phyloP scores from a whole-genome alignment of 2,797 vertebrate genomes.

The Gymnothorax reevesii region DNA sequence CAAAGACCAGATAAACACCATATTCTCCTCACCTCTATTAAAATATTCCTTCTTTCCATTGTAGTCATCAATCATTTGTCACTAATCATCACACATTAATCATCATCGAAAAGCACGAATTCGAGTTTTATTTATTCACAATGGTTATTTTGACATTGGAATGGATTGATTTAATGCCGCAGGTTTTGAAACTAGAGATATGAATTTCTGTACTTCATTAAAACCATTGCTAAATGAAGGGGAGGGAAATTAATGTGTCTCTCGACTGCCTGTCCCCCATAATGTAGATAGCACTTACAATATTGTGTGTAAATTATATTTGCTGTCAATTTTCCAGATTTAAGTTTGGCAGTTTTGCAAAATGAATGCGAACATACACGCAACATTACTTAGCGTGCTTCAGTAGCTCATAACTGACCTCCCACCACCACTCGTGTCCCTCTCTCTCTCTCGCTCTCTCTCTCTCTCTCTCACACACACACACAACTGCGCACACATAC shows the following conservation, averaged over 20 bases:
- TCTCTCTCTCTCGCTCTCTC: too few species aligned
- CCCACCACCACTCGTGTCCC: too few species aligned
- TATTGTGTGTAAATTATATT: not conserved
- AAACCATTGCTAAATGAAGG: not conserved
- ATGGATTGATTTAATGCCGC: not conserved
- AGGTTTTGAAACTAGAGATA: not conserved
- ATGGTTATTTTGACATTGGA: not conserved
- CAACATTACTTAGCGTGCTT: not conserved
- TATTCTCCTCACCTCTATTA: not conserved
- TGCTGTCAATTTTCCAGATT: not conserved
- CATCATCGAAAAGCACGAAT: too few species aligned
- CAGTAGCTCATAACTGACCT: not conserved
- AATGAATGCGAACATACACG: not conserved
- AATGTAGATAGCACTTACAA: not conserved
- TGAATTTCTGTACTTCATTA: not conserved
- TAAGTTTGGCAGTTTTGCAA: not conserved
- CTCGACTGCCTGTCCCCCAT: not conserved
- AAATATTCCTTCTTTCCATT: not conserved
- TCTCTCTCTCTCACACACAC: too few species aligned
- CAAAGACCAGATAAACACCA: not conserved
- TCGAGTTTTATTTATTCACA: too few species aligned
- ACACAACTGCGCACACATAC: not conserved
- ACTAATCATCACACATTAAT: too few species aligned
- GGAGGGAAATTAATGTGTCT: not conserved
- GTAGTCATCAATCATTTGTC: too few species aligned